Percentiles rank a stretch among this genome's conserved stretches.
These are phyloP conservation scores for Mus pahari DNA, from an alignment of 2,113 vertebrate species.

Conservation along the genomic window DNA sequence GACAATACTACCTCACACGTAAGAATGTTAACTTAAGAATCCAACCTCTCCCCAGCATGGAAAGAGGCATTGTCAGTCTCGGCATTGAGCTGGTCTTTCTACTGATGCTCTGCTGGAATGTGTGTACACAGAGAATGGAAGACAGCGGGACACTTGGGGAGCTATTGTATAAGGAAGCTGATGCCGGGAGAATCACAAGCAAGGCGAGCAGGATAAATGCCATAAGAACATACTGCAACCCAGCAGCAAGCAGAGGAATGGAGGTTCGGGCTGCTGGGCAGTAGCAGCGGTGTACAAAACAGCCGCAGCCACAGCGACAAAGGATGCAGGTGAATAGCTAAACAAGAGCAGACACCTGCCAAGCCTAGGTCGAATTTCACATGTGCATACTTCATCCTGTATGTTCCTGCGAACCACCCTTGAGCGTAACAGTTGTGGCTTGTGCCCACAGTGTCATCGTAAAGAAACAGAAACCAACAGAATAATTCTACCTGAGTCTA, in stretches of 20 bases:
- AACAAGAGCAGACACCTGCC: slow-evolving; percentile 27
- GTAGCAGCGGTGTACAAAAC: slow-evolving; percentile 47
- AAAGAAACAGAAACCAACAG: background rate
- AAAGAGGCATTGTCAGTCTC: slow-evolving; percentile 30
- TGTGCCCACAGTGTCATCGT: background rate
- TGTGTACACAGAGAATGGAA: slow-evolving; percentile 72
- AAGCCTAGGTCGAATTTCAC: background rate
- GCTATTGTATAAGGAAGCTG: slow-evolving; percentile 65
- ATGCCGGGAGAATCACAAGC: slow-evolving; percentile 65
- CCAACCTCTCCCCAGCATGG: background rate
- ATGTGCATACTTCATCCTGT: background rate
- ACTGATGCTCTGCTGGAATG: slow-evolving; percentile 46
- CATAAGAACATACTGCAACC: slow-evolving; percentile 57
- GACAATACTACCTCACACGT: background rate
- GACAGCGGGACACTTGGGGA: slow-evolving; percentile 68
- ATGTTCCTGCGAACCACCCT: background rate
- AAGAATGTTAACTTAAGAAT: slow-evolving; percentile 62
- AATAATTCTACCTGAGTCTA: slow-evolving; percentile 33
- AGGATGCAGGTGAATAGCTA: slow-evolving; percentile 8
- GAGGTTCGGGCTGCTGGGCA: slow-evolving; percentile 67
- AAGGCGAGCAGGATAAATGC: slow-evolving; percentile 60
- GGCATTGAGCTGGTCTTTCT: slow-evolving; percentile 25
- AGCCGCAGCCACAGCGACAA: background rate
- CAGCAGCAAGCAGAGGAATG: slow-evolving; percentile 47
- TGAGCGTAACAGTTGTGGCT: background rate